phyloP scores from a whole-genome alignment of 2,113 vertebrate species.

The Datnioides undecimradiatus region DNA sequence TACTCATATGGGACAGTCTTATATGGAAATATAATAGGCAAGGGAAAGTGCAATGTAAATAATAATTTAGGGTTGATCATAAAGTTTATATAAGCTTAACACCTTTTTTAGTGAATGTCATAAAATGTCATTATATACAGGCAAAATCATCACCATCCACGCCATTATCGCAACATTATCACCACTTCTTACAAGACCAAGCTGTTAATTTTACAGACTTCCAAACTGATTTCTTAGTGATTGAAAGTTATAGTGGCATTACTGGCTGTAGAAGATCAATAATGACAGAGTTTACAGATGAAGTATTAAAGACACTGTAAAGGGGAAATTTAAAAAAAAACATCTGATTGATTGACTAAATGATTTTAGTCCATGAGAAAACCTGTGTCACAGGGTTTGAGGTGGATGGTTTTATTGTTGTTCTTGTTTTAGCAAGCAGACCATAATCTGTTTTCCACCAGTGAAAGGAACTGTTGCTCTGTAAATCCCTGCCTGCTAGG shows the following conservation, averaged over 20 bases:
- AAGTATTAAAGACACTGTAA: too few relatives aligned
- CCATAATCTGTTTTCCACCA: too few relatives aligned
- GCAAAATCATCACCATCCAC: background rate
- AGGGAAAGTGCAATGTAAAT: too few relatives aligned
- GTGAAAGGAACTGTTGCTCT: too few relatives aligned
- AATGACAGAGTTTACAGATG: background rate
- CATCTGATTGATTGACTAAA: too few relatives aligned
- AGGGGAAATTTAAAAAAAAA: too few relatives aligned
- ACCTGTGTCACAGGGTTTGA: background rate
- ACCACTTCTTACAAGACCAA: background rate
- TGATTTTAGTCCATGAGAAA: too few relatives aligned
- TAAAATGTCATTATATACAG: background rate
- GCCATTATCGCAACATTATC: background rate
- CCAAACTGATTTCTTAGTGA: background rate
- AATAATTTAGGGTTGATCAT: background rate
- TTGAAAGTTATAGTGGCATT: background rate
- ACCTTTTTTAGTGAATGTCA: background rate
- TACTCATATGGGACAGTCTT: too few relatives aligned
- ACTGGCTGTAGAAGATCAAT: background rate
- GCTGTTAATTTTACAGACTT: background rate
- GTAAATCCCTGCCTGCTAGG: too few relatives aligned
- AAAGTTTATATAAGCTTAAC: background rate
- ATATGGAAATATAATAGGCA: background rate
- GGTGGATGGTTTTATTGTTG: background rate
- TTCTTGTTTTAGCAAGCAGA: too few relatives aligned